These are phyloP conservation scores for Gadopsis marmoratus DNA, from an alignment of 2,797 vertebrate genomes.

Conservation along the genomic window DNA sequence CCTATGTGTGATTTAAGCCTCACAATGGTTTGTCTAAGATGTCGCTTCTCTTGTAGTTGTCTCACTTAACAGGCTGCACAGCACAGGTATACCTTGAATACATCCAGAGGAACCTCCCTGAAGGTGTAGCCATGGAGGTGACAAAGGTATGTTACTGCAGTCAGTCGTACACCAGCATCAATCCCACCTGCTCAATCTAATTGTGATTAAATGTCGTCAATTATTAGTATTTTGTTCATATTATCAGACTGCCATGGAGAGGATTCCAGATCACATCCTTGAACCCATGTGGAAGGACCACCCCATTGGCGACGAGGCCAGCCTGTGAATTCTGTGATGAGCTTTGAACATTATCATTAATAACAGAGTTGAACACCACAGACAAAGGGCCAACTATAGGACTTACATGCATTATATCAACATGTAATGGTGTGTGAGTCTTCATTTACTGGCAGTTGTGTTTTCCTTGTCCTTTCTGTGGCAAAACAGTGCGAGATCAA, in stretches of 20 bases:
- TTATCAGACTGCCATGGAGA: conserved; percentile 89
- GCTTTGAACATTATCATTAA: not conserved
- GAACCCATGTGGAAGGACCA: conserved; percentile 89
- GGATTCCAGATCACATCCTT: conserved; percentile 92
- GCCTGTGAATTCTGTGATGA: conserved; percentile 69
- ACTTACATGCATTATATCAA: not conserved
- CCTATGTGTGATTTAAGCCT: not conserved
- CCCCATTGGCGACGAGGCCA: conserved; percentile 72
- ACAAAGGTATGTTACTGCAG: conserved; percentile 86
- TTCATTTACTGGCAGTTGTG: not conserved
- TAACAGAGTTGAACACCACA: not conserved
- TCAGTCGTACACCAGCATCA: not conserved
- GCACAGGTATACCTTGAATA: conserved; percentile 94
- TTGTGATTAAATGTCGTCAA: not conserved
- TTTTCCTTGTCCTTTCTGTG: conserved; percentile 19
- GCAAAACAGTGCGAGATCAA: not conserved
- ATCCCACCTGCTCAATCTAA: not conserved
- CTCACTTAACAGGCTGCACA: conserved; percentile 90
- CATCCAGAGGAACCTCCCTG: conserved; percentile 96
- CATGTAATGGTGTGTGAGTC: not conserved
- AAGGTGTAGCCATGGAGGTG: conserved; percentile 96
- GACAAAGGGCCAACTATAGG: not conserved
- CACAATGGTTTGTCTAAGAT: not conserved
- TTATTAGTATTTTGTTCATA: not conserved
- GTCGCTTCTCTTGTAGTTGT: conserved; percentile 80